Conservation (phyloP, 35 echinoderm and acorn worm species). For the Diadema setosum region DNA sequence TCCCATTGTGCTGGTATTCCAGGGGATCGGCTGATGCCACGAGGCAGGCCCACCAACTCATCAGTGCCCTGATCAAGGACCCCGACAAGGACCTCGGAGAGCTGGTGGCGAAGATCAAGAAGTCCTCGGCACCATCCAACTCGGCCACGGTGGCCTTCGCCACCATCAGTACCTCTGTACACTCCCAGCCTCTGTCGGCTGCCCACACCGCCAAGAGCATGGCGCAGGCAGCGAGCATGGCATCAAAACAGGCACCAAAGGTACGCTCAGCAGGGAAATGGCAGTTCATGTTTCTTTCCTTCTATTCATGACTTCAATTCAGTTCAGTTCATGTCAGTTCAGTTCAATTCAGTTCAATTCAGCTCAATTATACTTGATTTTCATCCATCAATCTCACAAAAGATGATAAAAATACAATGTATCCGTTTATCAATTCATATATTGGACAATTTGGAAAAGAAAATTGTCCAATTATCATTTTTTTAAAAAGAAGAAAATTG, state of each 20-base stretch:
- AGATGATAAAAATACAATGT: too few relatives aligned
- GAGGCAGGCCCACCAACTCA: constrained; percentile 89
- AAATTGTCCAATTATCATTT: too few relatives aligned
- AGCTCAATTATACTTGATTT: too few relatives aligned
- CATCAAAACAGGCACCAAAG: not conserved
- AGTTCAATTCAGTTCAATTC: too few relatives aligned
- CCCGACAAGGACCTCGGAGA: constrained; percentile 93
- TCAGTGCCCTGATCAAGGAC: constrained; percentile 96
- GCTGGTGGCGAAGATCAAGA: constrained; percentile 80
- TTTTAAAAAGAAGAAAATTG: too few relatives aligned
- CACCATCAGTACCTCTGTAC: constrained; percentile 18
- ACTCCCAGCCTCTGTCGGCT: not conserved
- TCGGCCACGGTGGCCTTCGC: constrained; percentile 37
- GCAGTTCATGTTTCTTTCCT: too few relatives aligned
- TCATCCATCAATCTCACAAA: too few relatives aligned
- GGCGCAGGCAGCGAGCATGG: not conserved
- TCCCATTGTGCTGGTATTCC: not conserved
- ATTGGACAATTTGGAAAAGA: too few relatives aligned
- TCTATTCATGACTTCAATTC: too few relatives aligned
- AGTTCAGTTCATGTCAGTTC: too few relatives aligned
- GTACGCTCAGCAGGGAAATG: too few relatives aligned
- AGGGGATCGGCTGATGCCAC: constrained; percentile 99
- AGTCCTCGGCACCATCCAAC: constrained; percentile 19
- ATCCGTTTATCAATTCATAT: too few relatives aligned
- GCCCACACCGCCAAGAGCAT: not conserved